A percentile compares a stretch with the other conserved stretches of the same genome.
These are phyloP conservation scores for Drosophila eohydei DNA, from an alignment of 2,888 invertebrate genomes.

Conservation along the genomic window DNA sequence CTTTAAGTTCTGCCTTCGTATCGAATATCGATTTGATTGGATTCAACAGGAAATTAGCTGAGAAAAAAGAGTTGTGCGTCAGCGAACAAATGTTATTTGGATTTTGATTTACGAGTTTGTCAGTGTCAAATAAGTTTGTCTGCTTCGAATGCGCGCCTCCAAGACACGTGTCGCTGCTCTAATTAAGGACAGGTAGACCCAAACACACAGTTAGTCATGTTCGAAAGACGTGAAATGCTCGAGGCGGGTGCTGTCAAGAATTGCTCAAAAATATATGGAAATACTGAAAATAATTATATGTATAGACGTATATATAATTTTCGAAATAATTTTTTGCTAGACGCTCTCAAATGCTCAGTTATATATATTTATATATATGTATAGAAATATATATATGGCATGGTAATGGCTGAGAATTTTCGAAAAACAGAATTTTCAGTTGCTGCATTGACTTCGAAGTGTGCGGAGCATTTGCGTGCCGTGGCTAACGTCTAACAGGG, in stretches of 20 bases:
- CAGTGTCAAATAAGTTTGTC: constrained; percentile 32
- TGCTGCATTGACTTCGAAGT: constrained; percentile 78
- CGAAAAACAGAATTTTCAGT: constrained; percentile 72
- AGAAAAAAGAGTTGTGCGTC: constrained; percentile 38
- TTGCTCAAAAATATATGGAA: constrained; percentile 66
- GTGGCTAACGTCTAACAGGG: constrained; percentile 49
- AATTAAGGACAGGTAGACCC: constrained; percentile 55
- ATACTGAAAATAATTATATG: constrained; percentile 55
- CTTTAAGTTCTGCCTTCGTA: not conserved
- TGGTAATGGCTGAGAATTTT: constrained; percentile 44
- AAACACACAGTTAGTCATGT: constrained; percentile 59
- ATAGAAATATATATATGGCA: constrained; percentile 7
- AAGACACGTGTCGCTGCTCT: constrained; percentile 37
- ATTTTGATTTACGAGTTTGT: constrained; percentile 51
- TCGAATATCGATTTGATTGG: constrained; percentile 3
- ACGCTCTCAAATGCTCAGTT: constrained; percentile 68
- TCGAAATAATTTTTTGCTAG: constrained; percentile 49
- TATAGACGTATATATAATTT: constrained; percentile 18
- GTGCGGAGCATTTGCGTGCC: constrained; percentile 54
- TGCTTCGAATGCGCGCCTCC: constrained; percentile 1
- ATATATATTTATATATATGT: not conserved
- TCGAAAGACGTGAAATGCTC: constrained; percentile 28
- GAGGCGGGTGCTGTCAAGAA: constrained; percentile 43
- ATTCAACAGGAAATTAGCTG: constrained; percentile 1
- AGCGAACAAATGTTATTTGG: constrained; percentile 24